Base-by-base conservation (phyloP, 2,888 invertebrate genomes). In the Folsomia candida region DNA sequence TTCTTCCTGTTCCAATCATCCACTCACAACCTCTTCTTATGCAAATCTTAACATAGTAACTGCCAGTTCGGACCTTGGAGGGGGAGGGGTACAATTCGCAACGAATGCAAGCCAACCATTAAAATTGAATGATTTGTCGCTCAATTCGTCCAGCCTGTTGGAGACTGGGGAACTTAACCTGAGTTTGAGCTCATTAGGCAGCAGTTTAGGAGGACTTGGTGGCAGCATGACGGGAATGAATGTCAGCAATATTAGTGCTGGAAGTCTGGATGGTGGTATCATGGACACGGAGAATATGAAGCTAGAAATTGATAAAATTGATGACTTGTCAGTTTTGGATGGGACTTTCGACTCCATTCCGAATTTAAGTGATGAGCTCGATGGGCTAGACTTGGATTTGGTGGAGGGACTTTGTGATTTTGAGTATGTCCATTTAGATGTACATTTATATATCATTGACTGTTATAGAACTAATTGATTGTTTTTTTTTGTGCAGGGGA, bases 211-310 rank as follows among this genome's bases (percentile, higher is more conserved):
- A 27, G 62, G 71, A n/a, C 64, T 75, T 27, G 68, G 66, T 26
- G 75, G 75, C 9, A n/a, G n/a, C n/a, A 9, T 63, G 51, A 25
- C 2, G 24, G 9, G 60, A 14, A 57, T 60, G 20, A 59, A 67
- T 14, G 57, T 54, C 4, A 54, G 54, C n/a, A 26, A 24, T 25
- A 60, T 60, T 18, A 60, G 27, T 60, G 60, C 26, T 9, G 60
- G 60, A 11, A 63, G 65, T 29, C 68, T 73, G 64, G 71, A 71
- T 72, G 86, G 86, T 73, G 67, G 58, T 58, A 81, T 87, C 61
- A 83, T 82, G 63, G 86, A 86, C 72, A 83, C 87, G 25, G 86
- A 85, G 81, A 84, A 81, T 76, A 78, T 81, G 27, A 81, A 74
- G 51, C 28, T 74, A 61, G 73, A 71, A 54, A 67, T 74, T 65